Conservation (phyloP, 1,140 invertebrate genomes). For the Aphidius gifuensis region DNA sequence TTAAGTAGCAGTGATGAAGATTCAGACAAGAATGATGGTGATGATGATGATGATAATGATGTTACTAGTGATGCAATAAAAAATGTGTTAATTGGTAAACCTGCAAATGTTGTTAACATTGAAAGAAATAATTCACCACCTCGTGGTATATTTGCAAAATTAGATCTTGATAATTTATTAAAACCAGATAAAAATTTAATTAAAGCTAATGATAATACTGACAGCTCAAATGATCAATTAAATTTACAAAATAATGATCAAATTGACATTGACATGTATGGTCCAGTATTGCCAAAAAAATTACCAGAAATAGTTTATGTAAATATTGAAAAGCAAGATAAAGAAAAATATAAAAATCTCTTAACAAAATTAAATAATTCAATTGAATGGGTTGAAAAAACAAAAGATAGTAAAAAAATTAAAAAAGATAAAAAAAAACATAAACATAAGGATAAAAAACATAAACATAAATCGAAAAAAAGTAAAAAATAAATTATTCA, state of each 20-base stretch:
- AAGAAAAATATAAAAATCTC: slow-evolving; percentile 7
- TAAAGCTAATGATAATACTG: slow-evolving; percentile 23
- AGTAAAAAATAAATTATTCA: slow-evolving; percentile 19
- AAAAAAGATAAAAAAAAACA: slow-evolving; percentile 46
- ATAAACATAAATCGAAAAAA: slow-evolving; percentile 35
- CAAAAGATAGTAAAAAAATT: slow-evolving; percentile 46
- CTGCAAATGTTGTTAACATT: slow-evolving; percentile 46
- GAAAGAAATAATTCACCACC: slow-evolving; percentile 66
- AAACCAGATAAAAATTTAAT: slow-evolving; percentile 17
- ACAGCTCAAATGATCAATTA: background rate
- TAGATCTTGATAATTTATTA: slow-evolving; percentile 64
- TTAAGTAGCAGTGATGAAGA: slow-evolving; percentile 61
- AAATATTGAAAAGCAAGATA: background rate
- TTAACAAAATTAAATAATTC: slow-evolving; percentile 27
- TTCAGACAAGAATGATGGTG: slow-evolving; percentile 41
- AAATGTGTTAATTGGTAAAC: slow-evolving; percentile 42
- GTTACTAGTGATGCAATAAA: slow-evolving; percentile 44
- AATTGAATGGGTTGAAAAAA: slow-evolving; percentile 49
- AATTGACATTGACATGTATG: slow-evolving; percentile 48
- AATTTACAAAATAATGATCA: slow-evolving; percentile 6
- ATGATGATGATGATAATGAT: slow-evolving; percentile 40
- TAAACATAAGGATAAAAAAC: slow-evolving; percentile 47
- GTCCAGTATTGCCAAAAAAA: slow-evolving; percentile 57
- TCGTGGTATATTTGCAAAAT: slow-evolving; percentile 70
- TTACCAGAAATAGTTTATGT: slow-evolving; percentile 12